Base-by-base conservation (phyloP, 2,113 vertebrate species). In the Dipodomys spectabilis region DNA sequence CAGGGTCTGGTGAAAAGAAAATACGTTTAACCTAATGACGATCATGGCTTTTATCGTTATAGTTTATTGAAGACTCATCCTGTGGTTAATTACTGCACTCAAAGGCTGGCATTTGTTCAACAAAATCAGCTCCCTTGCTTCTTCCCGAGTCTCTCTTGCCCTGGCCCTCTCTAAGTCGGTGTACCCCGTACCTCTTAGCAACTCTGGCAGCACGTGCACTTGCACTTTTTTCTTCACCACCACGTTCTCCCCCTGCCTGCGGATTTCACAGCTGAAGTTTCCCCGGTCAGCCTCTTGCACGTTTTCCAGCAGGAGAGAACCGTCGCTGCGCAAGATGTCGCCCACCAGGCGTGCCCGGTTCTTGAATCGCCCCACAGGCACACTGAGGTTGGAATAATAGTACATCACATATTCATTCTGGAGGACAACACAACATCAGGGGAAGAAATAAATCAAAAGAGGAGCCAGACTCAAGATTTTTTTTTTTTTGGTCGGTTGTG, bases 191-290 rank as follows among this genome's bases (percentile, higher is more conserved):
- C 98, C 96, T 97, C 8, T 89, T 15, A 64, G 92, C 0, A 0
- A 69, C 0, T 13, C 16, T 18, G 97, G 92, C 11, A 92, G 95
- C 35, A 98, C 95, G 0, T 2, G 80, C 93, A 98, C 97, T 28
- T 74, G 19, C 1, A 98, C 95, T 0, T 0, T 16, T 83, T 94
- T 97, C 90, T 94, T 98, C 90, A 97, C 97, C 94, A 98, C 75
- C 7, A 7, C 71, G 94, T 96, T 97, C 82, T 8, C 8, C 35
- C 57, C 45, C 15, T 78, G 15, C 67, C 97, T 92, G 49, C 97
- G 98, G 74, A 99, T 98, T 68, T 99, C 98, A 53, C 99, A 99
- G 93, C 97, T 96, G 32, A 99, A 99, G 8, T 78, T 86, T 62
- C 99, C 99, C 3, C 98, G 96, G 85, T 99, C 99, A 0, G 95